Evolutionary conservation across 2,113 vertebrate species (phyloP).

Genomic region (Caranx melampygus): DNA sequence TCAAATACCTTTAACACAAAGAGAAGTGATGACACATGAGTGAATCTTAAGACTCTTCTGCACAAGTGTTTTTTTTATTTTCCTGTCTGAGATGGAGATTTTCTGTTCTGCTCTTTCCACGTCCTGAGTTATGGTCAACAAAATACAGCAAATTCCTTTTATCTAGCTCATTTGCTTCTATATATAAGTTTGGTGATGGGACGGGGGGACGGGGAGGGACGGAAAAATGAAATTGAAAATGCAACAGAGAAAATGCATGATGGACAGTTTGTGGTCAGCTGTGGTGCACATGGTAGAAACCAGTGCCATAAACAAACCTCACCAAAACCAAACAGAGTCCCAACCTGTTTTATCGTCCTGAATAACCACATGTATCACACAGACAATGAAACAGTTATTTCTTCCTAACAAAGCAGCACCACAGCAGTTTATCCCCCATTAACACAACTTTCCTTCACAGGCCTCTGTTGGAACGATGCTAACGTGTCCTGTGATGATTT

Average conservation of each 20-base stretch:
- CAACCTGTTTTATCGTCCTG: neutral
- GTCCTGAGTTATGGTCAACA: no score
- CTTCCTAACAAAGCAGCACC: neutral
- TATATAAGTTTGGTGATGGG: neutral
- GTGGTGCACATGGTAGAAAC: neutral
- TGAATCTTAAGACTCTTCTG: neutral
- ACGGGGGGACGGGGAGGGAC: neutral
- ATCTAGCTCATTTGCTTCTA: neutral
- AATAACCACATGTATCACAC: neutral
- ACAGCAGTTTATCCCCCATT: neutral
- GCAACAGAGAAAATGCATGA: neutral
- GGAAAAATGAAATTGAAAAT: neutral
- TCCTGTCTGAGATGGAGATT: no score
- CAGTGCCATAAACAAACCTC: slow-evolving; percentile 1
- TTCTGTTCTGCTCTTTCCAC: no score
- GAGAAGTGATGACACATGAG: neutral
- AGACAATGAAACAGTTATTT: neutral
- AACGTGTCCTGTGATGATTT: slow-evolving; percentile 10
- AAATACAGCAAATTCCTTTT: neutral
- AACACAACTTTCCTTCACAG: neutral
- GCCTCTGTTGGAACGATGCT: neutral
- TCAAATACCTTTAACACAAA: slow-evolving; percentile 86
- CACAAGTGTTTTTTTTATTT: no score
- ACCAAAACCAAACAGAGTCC: neutral
- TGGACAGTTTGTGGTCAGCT: slow-evolving; percentile 8